A percentile compares a stretch with the other conserved stretches of the same genome.
Evolutionary conservation across 2,797 vertebrate genomes (phyloP).

Genomic region (Dallia pectoralis): DNA sequence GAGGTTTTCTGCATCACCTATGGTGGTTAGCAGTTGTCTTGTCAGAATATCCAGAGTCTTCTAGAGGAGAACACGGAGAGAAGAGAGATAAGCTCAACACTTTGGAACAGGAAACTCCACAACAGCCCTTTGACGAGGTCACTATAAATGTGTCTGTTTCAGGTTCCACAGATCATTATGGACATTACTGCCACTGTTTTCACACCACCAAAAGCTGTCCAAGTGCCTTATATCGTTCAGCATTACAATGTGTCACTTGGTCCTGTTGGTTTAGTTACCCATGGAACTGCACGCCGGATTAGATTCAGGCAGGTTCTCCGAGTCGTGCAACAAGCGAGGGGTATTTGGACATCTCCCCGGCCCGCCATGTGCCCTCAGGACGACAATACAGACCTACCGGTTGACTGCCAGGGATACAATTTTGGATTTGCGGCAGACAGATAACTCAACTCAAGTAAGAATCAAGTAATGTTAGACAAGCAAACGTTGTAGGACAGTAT

Average conservation of each 20-base stretch:
- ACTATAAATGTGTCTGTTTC: constrained; percentile 1
- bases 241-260: constrained; percentile 28
- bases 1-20: constrained; percentile 33
- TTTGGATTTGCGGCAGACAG: constrained; percentile 69
- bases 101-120: constrained; percentile 3
- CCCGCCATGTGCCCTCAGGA: constrained; percentile 61
- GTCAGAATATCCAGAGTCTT: constrained; percentile 15
- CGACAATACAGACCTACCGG: constrained; percentile 44
- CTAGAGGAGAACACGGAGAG: constrained; percentile 7
- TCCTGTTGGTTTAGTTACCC: constrained; percentile 43
- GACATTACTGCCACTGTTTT: constrained; percentile 9
- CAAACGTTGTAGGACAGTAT: constrained; percentile 63
- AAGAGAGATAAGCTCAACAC: constrained; percentile 11
- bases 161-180: constrained; percentile 8
- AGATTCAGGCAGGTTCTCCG: constrained; percentile 64
- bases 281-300: constrained; percentile 64
- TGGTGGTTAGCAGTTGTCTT: constrained; percentile 7
- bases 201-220: constrained; percentile 20
- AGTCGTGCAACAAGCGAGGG: constrained; percentile 68
- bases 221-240: neutral
- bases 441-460: constrained; percentile 61
- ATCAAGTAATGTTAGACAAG: constrained; percentile 49
- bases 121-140: neutral
- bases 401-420: constrained; percentile 33
- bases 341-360: constrained; percentile 61